Evolutionary conservation across 2,113 vertebrate genomes (phyloP), one percentile per base, ranked within the genome.

Genomic region (Entosphenus tridentatus): DNA sequence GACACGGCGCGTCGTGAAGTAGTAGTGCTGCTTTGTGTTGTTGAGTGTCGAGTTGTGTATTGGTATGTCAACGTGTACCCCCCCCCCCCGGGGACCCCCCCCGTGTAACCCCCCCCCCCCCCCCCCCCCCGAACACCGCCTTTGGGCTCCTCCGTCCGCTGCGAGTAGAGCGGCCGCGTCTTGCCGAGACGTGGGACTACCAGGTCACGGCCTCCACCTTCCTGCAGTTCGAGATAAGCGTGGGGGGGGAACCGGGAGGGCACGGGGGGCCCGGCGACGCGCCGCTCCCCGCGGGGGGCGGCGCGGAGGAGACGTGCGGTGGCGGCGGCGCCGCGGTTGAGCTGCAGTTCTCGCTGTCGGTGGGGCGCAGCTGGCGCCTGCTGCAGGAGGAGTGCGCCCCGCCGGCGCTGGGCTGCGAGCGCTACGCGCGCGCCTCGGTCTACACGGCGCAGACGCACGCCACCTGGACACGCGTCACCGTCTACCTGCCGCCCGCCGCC

Each of bases 151-250:
- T 39, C 39, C 39, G 39, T 39, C 39, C 39, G 39, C 39, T 39
- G 39, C 39, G 39, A 39, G 39, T 39, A 96, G 93, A 90, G 73
- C 90, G 89, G 76, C 84, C 88, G 56, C 84, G 92, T 56, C 95
- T 91, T n/a, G 88, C 85, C 0, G 92, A 98, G 77, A 96, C 84
- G 75, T 98, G 92, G 93, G 93, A 96, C 72, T 96, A 95, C 56
- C 88, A 96, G 1, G 85, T 96, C 17, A 87, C 88, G 1, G 80
- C 86, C 9, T 92, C 92, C 1, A 89, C 86, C 14, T 96, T 93
- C 77, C 74, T 96, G 72, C 92, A 98, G 77, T 98, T 98, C 76
- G 89, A 96, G 75, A 76, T 98, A 75, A 95, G 82, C 77, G 91
- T 92, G 88, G 93, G 92, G 54, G 96, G 93, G 72, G 92, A 87